Percentiles rank a stretch among this genome's conserved stretches.
These are phyloP conservation scores for Reticulitermes speratus DNA, from an alignment of 1,140 invertebrate species.

Conservation along the genomic window DNA sequence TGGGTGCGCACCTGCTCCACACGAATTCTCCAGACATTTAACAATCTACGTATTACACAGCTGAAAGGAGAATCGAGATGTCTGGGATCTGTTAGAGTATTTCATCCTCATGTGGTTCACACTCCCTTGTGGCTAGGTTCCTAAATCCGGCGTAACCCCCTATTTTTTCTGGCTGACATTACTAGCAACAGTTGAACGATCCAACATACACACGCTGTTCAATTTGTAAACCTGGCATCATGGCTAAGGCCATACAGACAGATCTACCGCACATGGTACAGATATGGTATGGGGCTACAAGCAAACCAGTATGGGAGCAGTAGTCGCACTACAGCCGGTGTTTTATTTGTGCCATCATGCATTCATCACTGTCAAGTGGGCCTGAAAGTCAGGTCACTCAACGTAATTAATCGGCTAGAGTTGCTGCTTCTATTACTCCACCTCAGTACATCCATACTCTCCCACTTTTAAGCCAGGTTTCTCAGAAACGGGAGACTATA, in stretches of 20 bases:
- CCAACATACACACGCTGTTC: neutral
- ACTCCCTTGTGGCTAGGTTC: neutral
- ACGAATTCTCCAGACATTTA: no score
- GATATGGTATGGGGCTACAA: neutral
- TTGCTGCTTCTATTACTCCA: neutral
- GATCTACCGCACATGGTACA: neutral
- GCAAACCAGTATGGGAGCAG: neutral
- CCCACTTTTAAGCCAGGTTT: neutral
- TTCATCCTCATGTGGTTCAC: neutral
- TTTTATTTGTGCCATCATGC: constrained; percentile 23
- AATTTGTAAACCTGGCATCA: neutral
- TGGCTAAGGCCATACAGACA: neutral
- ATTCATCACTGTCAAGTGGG: constrained; percentile 22
- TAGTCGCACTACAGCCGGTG: neutral
- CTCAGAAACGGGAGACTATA: neutral
- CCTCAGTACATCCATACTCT: neutral
- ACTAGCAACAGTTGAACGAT: neutral
- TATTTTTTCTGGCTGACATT: neutral
- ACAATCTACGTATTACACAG: no score
- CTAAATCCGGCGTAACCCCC: neutral
- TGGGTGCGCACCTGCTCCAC: no score
- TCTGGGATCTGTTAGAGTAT: neutral
- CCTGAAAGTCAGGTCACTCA: constrained; percentile 25
- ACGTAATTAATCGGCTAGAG: constrained; percentile 22
- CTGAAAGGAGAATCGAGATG: neutral